phyloP scores from a whole-genome alignment of 2,113 vertebrate genomes.

The Erythrocercus mccallii region DNA sequence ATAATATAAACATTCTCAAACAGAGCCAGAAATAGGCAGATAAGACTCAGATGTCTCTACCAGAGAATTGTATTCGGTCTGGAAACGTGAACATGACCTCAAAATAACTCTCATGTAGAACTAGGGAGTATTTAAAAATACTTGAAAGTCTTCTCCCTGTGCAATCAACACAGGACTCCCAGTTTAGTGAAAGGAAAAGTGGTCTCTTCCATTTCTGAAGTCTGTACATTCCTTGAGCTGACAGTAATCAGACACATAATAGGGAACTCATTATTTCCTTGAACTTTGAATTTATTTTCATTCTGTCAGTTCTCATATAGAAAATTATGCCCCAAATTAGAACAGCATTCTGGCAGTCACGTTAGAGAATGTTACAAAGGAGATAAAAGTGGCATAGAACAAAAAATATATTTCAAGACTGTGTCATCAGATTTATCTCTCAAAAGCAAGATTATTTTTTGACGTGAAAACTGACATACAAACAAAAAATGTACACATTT shows the following conservation, averaged over 20 bases:
- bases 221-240: background rate
- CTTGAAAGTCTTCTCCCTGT: background rate
- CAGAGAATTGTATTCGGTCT: background rate
- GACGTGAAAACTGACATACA: background rate
- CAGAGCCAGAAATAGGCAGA: conserved; percentile 71
- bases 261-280: conserved; percentile 53
- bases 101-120: conserved; percentile 51
- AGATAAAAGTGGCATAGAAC: conserved; percentile 33
- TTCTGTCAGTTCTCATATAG: conserved; percentile 53
- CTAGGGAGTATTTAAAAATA: background rate
- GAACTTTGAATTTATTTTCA: conserved; percentile 56
- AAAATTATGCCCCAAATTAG: conserved; percentile 48
- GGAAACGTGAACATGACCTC: conserved; percentile 19
- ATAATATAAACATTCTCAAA: conserved; percentile 73
- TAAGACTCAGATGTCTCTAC: conserved; percentile 73
- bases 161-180: background rate
- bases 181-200: conserved; percentile 34
- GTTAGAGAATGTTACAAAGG: conserved; percentile 13
- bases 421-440: conserved; percentile 20
- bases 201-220: conserved; percentile 2
- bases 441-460: background rate
- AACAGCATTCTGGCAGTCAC: conserved; percentile 45
- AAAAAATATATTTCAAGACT: conserved; percentile 20
- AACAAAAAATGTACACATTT: conserved; percentile 4
- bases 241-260: conserved; percentile 36